Conservation (phyloP, 2,113 vertebrate genomes). For the Myxocyprinus asiaticus region DNA sequence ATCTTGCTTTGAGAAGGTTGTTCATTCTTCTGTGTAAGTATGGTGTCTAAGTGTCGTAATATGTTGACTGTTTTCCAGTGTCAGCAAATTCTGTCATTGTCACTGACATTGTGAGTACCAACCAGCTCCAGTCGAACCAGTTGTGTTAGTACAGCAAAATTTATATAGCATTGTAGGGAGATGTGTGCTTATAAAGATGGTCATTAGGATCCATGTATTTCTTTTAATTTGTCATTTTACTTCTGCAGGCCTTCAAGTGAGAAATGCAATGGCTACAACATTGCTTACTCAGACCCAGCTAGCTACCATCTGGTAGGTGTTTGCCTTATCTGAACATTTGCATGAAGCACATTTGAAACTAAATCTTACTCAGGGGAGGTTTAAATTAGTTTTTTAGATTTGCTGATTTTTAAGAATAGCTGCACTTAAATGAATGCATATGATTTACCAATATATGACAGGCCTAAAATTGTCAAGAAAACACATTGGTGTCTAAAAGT, state of each 20-base stretch:
- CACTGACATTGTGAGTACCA: not conserved
- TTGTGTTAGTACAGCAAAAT: slow-evolving; percentile 30
- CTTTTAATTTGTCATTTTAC: not conserved
- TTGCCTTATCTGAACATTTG: not conserved
- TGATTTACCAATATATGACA: too few relatives aligned
- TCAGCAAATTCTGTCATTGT: not conserved
- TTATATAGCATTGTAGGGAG: not conserved
- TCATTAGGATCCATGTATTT: not conserved
- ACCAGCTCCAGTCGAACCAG: slow-evolving; percentile 28
- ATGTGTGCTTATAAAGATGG: not conserved
- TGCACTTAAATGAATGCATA: too few relatives aligned
- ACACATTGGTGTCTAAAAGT: too few relatives aligned
- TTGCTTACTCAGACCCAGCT: slow-evolving; percentile 92
- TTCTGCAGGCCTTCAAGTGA: slow-evolving; percentile 88
- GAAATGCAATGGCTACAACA: slow-evolving; percentile 88
- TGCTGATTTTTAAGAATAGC: too few relatives aligned
- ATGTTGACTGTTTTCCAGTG: not conserved
- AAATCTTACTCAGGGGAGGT: not conserved
- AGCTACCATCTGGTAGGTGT: slow-evolving; percentile 93
- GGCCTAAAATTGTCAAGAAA: too few relatives aligned
- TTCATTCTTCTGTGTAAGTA: not conserved
- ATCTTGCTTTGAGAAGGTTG: not conserved
- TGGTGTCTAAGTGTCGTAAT: not conserved
- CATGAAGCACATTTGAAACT: not conserved
- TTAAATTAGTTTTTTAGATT: too few relatives aligned